These are phyloP conservation scores for Crenuchus spilurus DNA, from an alignment of 2,797 vertebrate species.

Conservation along the genomic window DNA sequence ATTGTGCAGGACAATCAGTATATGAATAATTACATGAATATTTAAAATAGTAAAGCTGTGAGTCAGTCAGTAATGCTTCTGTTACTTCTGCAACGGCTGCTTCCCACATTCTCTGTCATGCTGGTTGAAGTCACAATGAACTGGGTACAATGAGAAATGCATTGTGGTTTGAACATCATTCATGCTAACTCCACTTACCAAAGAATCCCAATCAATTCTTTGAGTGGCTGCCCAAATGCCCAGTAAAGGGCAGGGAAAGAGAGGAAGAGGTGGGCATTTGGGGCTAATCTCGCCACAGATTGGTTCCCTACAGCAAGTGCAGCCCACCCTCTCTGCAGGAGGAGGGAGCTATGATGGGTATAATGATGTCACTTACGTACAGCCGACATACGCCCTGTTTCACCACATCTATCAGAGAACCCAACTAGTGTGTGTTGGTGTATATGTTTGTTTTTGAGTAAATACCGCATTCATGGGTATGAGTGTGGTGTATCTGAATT, in stretches of 20 bases:
- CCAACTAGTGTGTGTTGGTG: constrained; percentile 10
- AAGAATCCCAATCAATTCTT: constrained; percentile 53
- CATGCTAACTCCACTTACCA: constrained; percentile 52
- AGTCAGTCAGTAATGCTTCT: background rate
- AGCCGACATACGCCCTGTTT: background rate
- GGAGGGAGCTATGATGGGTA: constrained; percentile 35
- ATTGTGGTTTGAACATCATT: background rate
- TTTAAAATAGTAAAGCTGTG: background rate
- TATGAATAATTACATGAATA: background rate
- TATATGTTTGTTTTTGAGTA: background rate
- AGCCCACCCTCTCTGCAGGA: constrained; percentile 44
- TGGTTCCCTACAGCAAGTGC: constrained; percentile 27
- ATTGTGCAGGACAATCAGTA: background rate
- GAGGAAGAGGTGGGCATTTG: constrained; percentile 28
- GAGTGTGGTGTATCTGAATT: no score
- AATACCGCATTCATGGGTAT: background rate
- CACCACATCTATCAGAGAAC: constrained; percentile 7
- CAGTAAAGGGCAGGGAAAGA: constrained; percentile 31
- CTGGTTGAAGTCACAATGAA: background rate
- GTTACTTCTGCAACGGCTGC: background rate
- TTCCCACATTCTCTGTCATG: constrained; percentile 12
- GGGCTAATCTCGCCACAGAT: constrained; percentile 23
- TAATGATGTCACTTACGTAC: constrained; percentile 18
- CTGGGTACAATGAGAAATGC: background rate
- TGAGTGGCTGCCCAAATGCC: constrained; percentile 40